These are phyloP conservation scores for Ylistrum balloti DNA, from an alignment of 1,140 invertebrate genomes.

Conservation along the genomic window DNA sequence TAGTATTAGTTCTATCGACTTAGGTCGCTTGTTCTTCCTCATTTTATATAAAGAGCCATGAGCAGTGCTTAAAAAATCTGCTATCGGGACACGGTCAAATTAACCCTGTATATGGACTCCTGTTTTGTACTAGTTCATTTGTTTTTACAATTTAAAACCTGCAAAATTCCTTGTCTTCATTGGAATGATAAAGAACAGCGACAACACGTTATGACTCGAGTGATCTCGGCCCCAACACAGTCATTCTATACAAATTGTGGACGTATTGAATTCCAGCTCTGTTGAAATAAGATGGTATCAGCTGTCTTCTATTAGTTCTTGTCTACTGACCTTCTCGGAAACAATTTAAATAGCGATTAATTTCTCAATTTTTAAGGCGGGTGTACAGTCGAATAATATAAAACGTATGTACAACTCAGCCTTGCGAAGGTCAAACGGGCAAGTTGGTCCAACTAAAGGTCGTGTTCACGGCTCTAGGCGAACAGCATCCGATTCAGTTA, in stretches of 20 bases:
- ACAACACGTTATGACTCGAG: neutral
- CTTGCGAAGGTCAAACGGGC: conserved; percentile 2
- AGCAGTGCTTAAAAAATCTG: too few species aligned
- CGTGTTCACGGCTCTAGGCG: neutral
- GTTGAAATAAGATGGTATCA: neutral
- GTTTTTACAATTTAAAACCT: neutral
- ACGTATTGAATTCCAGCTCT: neutral
- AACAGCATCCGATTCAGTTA: too few species aligned
- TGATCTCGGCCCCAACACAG: neutral
- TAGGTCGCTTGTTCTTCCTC: too few species aligned
- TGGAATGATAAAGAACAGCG: neutral
- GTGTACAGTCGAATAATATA: neutral
- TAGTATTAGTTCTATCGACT: too few species aligned
- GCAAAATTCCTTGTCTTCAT: neutral
- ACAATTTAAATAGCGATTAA: conserved; percentile 27
- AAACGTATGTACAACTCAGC: neutral
- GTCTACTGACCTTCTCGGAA: neutral
- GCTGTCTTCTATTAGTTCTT: neutral
- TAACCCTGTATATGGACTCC: too few species aligned
- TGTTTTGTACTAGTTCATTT: neutral
- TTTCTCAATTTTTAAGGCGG: neutral
- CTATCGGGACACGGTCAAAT: too few species aligned
- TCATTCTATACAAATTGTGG: neutral
- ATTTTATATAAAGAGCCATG: too few species aligned
- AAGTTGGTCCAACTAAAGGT: neutral